A percentile compares a stretch with the other conserved stretches of the same genome.
Conservation (phyloP, 2,888 invertebrate genomes). For the Dynastes hyllus region DNA sequence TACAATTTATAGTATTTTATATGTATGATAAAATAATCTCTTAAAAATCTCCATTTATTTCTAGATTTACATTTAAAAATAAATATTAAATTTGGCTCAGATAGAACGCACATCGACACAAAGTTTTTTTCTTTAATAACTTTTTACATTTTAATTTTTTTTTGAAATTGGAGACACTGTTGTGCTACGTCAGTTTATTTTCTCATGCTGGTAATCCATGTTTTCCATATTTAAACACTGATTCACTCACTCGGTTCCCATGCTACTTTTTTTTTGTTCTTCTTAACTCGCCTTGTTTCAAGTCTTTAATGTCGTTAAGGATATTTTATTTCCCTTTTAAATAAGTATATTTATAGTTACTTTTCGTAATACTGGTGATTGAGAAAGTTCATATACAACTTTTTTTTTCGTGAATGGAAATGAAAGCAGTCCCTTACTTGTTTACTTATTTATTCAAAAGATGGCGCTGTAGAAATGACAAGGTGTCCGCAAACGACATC, state of each 20-base stretch:
- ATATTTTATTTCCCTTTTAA: background rate
- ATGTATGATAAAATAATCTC: conserved; percentile 39
- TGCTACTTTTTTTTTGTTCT: too few relatives aligned
- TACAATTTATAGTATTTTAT: background rate
- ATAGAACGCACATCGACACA: conserved; percentile 17
- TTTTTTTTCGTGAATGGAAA: background rate
- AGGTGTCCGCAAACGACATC: too few relatives aligned
- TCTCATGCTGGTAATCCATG: too few relatives aligned
- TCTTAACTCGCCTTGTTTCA: background rate
- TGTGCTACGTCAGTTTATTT: background rate
- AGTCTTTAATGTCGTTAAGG: background rate
- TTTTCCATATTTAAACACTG: conserved; percentile 13
- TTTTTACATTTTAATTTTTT: conserved; percentile 11
- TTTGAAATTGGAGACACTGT: conserved; percentile 35
- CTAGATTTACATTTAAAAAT: conserved; percentile 16
- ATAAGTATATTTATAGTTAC: background rate
- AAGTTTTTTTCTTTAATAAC: conserved; percentile 18
- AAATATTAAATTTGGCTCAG: conserved; percentile 31
- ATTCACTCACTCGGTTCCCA: conserved; percentile 3
- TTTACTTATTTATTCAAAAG: too few relatives aligned
- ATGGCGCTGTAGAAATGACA: too few relatives aligned
- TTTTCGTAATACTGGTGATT: conserved; percentile 20
- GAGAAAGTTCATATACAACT: background rate
- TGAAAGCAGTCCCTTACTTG: too few relatives aligned
- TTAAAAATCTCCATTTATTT: conserved; percentile 22